phyloP scores from a whole-genome alignment of 37 sponge, comb jelly and placozoan genomes.

The Dysidea cf. avara region DNA sequence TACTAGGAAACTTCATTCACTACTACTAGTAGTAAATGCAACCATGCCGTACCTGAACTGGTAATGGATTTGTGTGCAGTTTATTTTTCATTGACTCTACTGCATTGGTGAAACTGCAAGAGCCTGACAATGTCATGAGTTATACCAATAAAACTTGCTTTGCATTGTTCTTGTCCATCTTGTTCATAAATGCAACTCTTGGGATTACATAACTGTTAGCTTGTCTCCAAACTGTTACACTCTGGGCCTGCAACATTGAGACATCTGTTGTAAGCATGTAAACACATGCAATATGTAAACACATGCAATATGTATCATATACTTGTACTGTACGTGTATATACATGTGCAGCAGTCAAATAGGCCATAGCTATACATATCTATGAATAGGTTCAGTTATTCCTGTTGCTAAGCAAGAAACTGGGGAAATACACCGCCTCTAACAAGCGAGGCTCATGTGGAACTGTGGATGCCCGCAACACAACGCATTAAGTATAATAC shows the following conservation, averaged over 20 bases:
- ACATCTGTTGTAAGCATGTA: not conserved
- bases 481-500: no score
- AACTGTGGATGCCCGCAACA: no score
- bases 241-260: constrained; percentile 62
- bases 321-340: no score
- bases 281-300: not conserved
- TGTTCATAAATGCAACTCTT: constrained; percentile 77
- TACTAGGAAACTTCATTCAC: constrained; percentile 27
- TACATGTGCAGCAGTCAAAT: not conserved
- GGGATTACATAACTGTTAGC: constrained; percentile 63
- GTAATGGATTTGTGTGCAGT: constrained; percentile 43
- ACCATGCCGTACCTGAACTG: constrained; percentile 41
- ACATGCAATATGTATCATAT: not conserved
- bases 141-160: constrained; percentile 34
- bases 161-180: constrained; percentile 84
- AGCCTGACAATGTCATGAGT: not conserved
- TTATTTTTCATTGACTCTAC: constrained; percentile 61
- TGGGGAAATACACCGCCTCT: no score
- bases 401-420: no score
- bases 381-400: no score
- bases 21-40: not conserved
- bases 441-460: no score
- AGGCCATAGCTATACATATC: no score
- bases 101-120: constrained; percentile 38
- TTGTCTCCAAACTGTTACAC: constrained; percentile 80